A percentile compares a stretch with the other conserved stretches of the same genome.
Conservation (phyloP, 2,797 vertebrate genomes). For the Pempheris klunzingeri region DNA sequence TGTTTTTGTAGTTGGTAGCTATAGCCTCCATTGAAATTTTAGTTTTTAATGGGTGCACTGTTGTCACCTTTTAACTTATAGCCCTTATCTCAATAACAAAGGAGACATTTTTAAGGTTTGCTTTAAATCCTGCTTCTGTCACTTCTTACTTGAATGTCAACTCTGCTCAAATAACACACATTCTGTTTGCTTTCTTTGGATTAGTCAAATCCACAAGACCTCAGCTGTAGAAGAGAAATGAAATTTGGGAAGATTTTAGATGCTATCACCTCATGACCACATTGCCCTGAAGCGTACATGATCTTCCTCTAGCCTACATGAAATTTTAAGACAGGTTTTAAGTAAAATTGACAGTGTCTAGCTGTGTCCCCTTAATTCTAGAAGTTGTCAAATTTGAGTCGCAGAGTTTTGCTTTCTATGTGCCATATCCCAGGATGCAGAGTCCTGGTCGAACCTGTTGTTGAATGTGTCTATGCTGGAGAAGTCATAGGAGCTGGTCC, state of each 20-base stretch:
- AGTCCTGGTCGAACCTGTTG: constrained; percentile 42
- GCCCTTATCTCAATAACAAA: background rate
- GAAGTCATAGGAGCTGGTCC: constrained; percentile 64
- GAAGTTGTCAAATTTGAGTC: constrained; percentile 13
- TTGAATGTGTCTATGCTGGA: constrained; percentile 51
- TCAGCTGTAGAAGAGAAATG: background rate
- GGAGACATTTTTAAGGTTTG: background rate
- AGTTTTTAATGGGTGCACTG: constrained; percentile 12
- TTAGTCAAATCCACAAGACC: constrained; percentile 3
- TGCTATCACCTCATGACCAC: background rate
- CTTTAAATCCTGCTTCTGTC: constrained; percentile 27
- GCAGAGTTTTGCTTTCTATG: constrained; percentile 46
- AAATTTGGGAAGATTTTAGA: constrained; percentile 5
- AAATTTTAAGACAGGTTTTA: background rate
- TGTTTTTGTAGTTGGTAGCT: constrained; percentile 27
- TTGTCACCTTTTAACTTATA: constrained; percentile 26
- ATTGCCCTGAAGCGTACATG: constrained; percentile 2
- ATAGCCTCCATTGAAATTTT: constrained; percentile 10
- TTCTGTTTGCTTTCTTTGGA: constrained; percentile 1
- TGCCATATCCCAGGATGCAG: constrained; percentile 73
- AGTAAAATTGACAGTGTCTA: background rate
- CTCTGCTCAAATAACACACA: background rate
- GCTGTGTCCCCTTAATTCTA: constrained; percentile 6
- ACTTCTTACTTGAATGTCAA: constrained; percentile 23
- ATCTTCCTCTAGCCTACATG: background rate